Evolutionary conservation across 2,113 vertebrate species (phyloP).

Genomic region (Girardinichthys multiradiatus): DNA sequence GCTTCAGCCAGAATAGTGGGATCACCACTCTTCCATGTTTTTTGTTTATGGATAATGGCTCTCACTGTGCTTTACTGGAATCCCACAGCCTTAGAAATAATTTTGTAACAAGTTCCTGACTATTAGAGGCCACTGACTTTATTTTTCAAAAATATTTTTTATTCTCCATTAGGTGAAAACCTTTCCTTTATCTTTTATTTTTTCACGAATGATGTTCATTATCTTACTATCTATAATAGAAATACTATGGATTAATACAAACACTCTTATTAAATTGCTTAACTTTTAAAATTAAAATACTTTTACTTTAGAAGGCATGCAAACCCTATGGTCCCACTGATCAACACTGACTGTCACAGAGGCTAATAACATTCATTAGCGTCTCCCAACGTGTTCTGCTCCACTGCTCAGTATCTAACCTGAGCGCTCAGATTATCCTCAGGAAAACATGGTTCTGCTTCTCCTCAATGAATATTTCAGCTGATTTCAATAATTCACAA

Average conservation of each 20-base stretch:
- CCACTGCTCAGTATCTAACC: slow-evolving; percentile 50
- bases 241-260: background rate
- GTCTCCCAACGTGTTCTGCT: slow-evolving; percentile 35
- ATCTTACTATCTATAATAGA: no score
- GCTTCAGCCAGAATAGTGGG: no score
- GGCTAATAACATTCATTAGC: slow-evolving; percentile 16
- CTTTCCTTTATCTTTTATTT: no score
- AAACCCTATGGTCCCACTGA: background rate
- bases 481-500: slow-evolving; percentile 62
- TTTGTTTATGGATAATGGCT: no score
- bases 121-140: no score
- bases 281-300: background rate
- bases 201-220: no score
- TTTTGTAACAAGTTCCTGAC: no score
- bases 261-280: background rate
- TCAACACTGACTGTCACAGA: slow-evolving; percentile 9
- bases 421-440: slow-evolving; percentile 43
- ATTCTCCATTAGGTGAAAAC: no score
- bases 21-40: no score
- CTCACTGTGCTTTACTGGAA: no score
- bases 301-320: background rate
- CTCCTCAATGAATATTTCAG: slow-evolving; percentile 63
- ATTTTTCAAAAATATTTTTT: no score
- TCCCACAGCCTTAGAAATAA: no score
- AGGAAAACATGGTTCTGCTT: slow-evolving; percentile 56